Base-by-base conservation (phyloP, 1,140 invertebrate genomes). In the Sycophila sp. region DNA sequence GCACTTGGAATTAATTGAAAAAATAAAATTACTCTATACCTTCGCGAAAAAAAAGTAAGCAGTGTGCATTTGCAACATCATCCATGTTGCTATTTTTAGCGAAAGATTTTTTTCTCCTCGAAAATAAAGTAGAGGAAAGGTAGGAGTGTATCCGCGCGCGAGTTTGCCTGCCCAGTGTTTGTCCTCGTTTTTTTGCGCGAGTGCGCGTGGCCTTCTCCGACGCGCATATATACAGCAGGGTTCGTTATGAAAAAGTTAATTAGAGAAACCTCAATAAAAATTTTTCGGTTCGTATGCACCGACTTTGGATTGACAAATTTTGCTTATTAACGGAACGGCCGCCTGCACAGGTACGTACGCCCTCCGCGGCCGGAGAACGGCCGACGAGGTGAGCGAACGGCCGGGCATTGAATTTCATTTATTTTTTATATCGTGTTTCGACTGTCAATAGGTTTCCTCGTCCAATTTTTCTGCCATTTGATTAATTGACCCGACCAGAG, bases 381-480 rank as follows among this genome's bases (percentile, higher is more conserved):
- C n/a, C n/a, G n/a, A n/a, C n/a, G n/a, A n/a, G n/a, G n/a, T n/a
- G n/a, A n/a, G n/a, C n/a, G n/a, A n/a, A n/a, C n/a, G 62, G 47
- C 51, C 32, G 38, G 42, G 74, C 74, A 78, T 79, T 77, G 75
- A 76, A 78, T 81, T 81, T 81, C 69, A 77, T 83, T 81, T 78
- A 80, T 82, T 79, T 64, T 81, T 79, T 76, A 77, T 77, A 76
- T 70, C 73, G 71, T 62, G 63, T 47, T 71, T 73, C 68, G 47
- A 72, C 77, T 81, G 76, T 80, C 80, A 79, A 83, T 83, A 78
- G 76, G n/a, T 77, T 81, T 78, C 75, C 79, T 76, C 77, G 73
- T 77, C 65, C 77, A 80, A 81, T 83, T 83, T 81, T 81, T 81
- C 76, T 75, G 72, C 64, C 73, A 71, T 77, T 81, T 81, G 80